Base-by-base conservation (phyloP, 1,140 invertebrate species). In the Zaprionus ghesquierei region DNA sequence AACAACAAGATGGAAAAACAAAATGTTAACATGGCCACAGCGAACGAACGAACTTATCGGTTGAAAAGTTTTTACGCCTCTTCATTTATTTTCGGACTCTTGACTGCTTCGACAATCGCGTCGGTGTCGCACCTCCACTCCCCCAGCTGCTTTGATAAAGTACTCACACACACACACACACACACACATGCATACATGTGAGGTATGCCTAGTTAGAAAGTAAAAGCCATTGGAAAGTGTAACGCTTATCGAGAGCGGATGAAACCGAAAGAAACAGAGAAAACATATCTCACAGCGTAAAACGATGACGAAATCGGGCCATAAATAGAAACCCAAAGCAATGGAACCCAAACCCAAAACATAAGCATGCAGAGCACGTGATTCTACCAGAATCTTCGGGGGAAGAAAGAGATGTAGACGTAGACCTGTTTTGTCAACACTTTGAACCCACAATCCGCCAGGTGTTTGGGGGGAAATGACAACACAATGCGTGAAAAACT, bases 171-270 rank as follows among this genome's bases (percentile, higher is more conserved):
- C 29, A 31, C 31, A 33, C 31, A 33, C 31, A 8, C 31, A 33
- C 9, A 25, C 25, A 25, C 25, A 25, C 25, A 3, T 33, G 12
- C 8, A 15, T 38, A 38, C 6, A 38, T 8, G 15, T 9, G 8
- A 15, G 9, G 33, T 44, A 18, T 8, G 9, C n/a, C n/a, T 20
- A 46, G 41, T 46, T 70, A 70, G 84, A 86, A 84, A 84, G 77
- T 82, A 84, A 80, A 85, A 76, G 73, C 69, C 49, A 25, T 18
- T 55, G 46, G 54, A 75, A 72, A 66, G 55, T 54, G 44, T 62
- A 75, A 74, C 61, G 75, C 82, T 86, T 86, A 86, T 86, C 82
- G 82, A 69, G 82, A 73, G 58, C 60, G 51, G 66, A 71, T 66
- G 69, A 54, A 63, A 33, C 65, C 29, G 27, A 27, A 35, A 18